These are phyloP conservation scores for Coilia nasus DNA, from an alignment of 2,797 vertebrate genomes.

Conservation along the genomic window DNA sequence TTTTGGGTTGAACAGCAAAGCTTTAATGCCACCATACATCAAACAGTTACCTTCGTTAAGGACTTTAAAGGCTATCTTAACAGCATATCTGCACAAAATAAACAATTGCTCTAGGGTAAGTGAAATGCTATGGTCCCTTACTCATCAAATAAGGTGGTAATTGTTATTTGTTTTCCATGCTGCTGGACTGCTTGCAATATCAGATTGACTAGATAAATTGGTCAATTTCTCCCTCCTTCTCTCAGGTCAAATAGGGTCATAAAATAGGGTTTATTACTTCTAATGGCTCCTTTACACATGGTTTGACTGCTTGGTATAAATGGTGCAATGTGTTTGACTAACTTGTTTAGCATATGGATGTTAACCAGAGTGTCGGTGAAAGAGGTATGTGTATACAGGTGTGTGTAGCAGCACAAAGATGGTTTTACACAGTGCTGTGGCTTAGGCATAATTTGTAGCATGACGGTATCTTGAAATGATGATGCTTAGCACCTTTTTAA, in stretches of 20 bases:
- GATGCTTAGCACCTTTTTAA: neutral
- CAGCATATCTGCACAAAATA: neutral
- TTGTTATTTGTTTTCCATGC: conserved; percentile 25
- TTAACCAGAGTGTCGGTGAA: no score
- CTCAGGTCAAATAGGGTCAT: neutral
- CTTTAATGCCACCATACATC: neutral
- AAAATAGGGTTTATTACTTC: neutral
- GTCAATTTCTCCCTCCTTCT: neutral
- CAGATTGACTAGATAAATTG: conserved; percentile 27
- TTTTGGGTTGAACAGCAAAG: neutral
- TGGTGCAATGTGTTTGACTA: neutral
- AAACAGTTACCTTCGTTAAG: neutral
- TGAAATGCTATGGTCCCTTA: conserved; percentile 8
- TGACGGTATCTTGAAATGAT: neutral
- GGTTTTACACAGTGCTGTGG: neutral
- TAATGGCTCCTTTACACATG: neutral
- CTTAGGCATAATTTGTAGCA: neutral
- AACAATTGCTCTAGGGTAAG: neutral
- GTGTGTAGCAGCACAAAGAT: neutral
- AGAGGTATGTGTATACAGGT: neutral
- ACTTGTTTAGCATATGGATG: no score
- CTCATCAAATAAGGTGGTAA: conserved; percentile 24
- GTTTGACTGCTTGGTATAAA: neutral
- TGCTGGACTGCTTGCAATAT: neutral
- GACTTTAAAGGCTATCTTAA: neutral